Evolutionary conservation across 2,888 invertebrate genomes (phyloP).

Genomic region (Baccha elongata): DNA sequence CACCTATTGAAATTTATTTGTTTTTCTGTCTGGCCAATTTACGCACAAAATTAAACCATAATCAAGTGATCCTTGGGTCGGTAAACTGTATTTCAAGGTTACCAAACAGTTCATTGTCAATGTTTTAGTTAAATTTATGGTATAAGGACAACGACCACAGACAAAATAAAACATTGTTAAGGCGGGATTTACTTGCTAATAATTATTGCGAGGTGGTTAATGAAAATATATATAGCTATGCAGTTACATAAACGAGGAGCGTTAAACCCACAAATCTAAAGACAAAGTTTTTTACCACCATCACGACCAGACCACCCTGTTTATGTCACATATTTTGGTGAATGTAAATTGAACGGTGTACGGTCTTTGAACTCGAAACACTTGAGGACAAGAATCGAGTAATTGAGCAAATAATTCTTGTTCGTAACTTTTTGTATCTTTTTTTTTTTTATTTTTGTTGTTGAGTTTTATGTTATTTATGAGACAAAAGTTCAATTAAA

Average conservation of each 20-base stretch:
- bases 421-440: constrained; percentile 27
- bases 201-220: constrained; percentile 39
- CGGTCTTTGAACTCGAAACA: constrained; percentile 52
- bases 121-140: background rate
- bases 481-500: constrained; percentile 60
- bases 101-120: constrained; percentile 10
- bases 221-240: constrained; percentile 49
- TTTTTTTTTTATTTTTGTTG: constrained; percentile 36
- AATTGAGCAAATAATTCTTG: constrained; percentile 56
- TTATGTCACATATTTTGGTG: background rate
- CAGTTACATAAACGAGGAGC: constrained; percentile 7
- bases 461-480: constrained; percentile 60
- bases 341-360: background rate
- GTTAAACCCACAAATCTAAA: constrained; percentile 3
- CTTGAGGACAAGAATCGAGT: constrained; percentile 36
- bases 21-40: constrained; percentile 42
- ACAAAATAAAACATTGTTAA: constrained; percentile 8
- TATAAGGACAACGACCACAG: constrained; percentile 6
- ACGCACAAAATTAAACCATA: constrained; percentile 36
- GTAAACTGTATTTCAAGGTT: constrained; percentile 66
- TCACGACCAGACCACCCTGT: background rate
- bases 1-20: constrained; percentile 28
- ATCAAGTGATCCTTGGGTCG: constrained; percentile 48
- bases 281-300: constrained; percentile 25
- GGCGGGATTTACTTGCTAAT: background rate